Evolutionary conservation across 2,888 invertebrate species (phyloP).

Genomic region (Cataglyphis cursor): DNA sequence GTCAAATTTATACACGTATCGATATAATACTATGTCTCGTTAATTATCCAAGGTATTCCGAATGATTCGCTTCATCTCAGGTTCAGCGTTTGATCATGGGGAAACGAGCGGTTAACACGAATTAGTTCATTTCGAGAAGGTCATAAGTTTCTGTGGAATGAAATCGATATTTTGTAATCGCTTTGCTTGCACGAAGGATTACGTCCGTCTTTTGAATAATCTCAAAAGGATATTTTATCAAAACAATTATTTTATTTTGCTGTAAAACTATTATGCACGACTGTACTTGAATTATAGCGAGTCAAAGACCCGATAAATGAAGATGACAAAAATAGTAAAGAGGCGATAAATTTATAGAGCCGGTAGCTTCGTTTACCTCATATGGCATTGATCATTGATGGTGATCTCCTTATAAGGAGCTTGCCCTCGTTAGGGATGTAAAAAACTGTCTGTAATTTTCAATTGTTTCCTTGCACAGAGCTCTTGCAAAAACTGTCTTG

Average conservation of each 20-base stretch:
- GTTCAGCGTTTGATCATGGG: constrained; percentile 20
- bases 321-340: constrained; percentile 81
- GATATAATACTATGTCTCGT: background rate
- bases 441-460: constrained; percentile 75
- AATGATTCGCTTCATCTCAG: constrained; percentile 22
- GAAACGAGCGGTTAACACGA: constrained; percentile 46
- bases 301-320: constrained; percentile 79
- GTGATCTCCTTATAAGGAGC: constrained; percentile 74
- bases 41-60: constrained; percentile 43
- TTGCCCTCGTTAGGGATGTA: constrained; percentile 77
- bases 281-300: constrained; percentile 58
- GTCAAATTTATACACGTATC: background rate
- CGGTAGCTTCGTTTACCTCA: constrained; percentile 64
- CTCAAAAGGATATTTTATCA: constrained; percentile 30
- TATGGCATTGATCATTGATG: constrained; percentile 74
- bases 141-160: constrained; percentile 56
- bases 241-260: constrained; percentile 54
- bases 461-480: constrained; percentile 73
- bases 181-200: constrained; percentile 10
- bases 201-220: constrained; percentile 34
- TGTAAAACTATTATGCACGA: constrained; percentile 60
- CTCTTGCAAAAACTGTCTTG: constrained; percentile 63
- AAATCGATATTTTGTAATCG: constrained; percentile 61
- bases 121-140: constrained; percentile 55
- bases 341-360: constrained; percentile 80